Evolutionary conservation across 2,113 vertebrate species (phyloP).

Genomic region (Carassius auratus): DNA sequence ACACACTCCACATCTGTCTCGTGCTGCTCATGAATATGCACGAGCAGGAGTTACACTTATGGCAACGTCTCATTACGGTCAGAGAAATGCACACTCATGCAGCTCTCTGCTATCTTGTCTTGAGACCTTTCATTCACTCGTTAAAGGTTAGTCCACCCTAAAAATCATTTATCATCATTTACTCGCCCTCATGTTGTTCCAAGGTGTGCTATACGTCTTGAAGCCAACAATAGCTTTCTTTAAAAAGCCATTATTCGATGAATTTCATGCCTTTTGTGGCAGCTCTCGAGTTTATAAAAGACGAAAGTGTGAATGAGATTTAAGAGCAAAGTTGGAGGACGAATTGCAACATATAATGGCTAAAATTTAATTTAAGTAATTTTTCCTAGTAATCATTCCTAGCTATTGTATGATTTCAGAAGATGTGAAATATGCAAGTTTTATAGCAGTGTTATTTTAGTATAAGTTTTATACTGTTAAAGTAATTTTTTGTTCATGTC

Average conservation of each 20-base stretch:
- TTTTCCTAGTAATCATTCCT: no score
- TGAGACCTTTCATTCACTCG: slow-evolving; percentile 30
- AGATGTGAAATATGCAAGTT: no score
- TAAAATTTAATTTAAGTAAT: no score
- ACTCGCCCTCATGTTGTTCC: neutral
- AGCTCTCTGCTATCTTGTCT: slow-evolving; percentile 46
- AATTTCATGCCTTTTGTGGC: neutral
- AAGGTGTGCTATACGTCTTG: neutral
- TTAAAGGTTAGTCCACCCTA: slow-evolving; percentile 18
- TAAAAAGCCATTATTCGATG: neutral
- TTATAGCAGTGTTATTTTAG: no score
- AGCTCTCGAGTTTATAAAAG: neutral
- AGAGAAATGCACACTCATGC: slow-evolving; percentile 34
- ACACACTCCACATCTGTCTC: slow-evolving; percentile 49
- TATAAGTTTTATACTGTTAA: no score
- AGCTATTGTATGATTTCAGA: no score
- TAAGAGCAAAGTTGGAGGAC: no score
- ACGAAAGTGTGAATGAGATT: no score
- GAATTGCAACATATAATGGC: no score
- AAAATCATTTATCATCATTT: neutral
- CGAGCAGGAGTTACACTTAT: slow-evolving; percentile 44
- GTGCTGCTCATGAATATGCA: slow-evolving; percentile 59
- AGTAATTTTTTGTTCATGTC: no score
- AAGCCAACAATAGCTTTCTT: no score
- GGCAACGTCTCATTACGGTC: slow-evolving; percentile 40